Conservation (phyloP, 2,888 invertebrate species). For the Cheilosia urbana region DNA sequence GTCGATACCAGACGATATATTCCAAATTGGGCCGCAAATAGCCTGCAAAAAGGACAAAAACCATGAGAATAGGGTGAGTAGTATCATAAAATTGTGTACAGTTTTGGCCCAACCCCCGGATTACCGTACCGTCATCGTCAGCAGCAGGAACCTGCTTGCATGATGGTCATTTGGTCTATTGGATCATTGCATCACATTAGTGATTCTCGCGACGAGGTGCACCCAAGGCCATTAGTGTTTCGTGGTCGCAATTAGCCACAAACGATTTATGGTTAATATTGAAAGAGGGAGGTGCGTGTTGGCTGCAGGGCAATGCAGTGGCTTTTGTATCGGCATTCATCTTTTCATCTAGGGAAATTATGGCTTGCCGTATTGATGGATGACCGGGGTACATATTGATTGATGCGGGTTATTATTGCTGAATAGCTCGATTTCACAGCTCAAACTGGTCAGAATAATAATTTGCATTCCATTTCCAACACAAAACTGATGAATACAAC, state of each 20-base stretch:
- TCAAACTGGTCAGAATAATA: constrained; percentile 2
- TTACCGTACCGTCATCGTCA: constrained; percentile 32
- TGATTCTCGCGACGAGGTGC: constrained; percentile 47
- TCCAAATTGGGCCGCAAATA: constrained; percentile 90
- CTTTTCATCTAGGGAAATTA: constrained; percentile 41
- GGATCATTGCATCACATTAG: constrained; percentile 59
- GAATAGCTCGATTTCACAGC: constrained; percentile 27
- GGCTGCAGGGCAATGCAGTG: background rate
- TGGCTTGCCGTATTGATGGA: constrained; percentile 54
- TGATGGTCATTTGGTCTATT: constrained; percentile 42
- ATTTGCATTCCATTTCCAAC: too few relatives aligned
- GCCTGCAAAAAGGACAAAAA: constrained; percentile 83
- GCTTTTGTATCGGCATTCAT: constrained; percentile 35
- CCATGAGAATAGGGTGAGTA: constrained; percentile 10
- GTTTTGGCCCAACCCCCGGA: background rate
- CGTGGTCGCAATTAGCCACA: constrained; percentile 71
- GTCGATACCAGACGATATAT: constrained; percentile 94
- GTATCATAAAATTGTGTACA: constrained; percentile 30
- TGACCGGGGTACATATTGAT: constrained; percentile 49
- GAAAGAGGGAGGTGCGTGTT: constrained; percentile 6
- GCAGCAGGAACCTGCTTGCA: constrained; percentile 44
- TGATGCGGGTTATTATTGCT: constrained; percentile 21
- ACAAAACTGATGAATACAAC: too few relatives aligned
- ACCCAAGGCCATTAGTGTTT: constrained; percentile 63
- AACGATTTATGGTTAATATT: constrained; percentile 68